Evolutionary conservation across 92 coral and sea anemone species (phyloP).

Genomic region (Heteractis magnifica): DNA sequence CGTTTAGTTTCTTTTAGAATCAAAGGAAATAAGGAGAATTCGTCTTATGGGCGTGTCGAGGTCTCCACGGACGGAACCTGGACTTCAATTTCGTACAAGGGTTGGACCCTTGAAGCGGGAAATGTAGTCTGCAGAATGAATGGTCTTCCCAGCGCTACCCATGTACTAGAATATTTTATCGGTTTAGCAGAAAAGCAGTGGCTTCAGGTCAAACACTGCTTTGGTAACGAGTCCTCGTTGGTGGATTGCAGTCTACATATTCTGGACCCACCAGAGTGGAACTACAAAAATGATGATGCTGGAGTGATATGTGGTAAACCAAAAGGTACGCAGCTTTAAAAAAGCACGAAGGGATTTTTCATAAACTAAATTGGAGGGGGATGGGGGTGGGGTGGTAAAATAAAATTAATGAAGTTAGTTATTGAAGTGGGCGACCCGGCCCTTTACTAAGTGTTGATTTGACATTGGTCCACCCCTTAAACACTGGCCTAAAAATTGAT

Average conservation of each 20-base stretch:
- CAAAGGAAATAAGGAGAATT: neutral
- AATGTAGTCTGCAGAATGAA: neutral
- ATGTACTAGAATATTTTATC: neutral
- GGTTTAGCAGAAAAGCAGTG: neutral
- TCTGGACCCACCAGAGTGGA: neutral
- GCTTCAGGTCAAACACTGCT: neutral
- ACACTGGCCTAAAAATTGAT: too few species aligned
- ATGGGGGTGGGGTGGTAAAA: too few species aligned
- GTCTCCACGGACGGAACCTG: neutral
- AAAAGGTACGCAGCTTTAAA: neutral
- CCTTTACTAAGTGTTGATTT: too few species aligned
- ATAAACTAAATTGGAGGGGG: too few species aligned
- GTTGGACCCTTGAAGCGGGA: neutral
- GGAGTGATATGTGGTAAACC: neutral
- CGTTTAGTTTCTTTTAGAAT: neutral
- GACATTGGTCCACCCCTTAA: too few species aligned
- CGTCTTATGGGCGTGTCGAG: neutral
- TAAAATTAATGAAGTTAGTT: too few species aligned
- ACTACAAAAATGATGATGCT: neutral
- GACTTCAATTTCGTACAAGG: neutral
- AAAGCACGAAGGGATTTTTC: too few species aligned
- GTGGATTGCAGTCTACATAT: neutral
- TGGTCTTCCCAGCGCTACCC: neutral
- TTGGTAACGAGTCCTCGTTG: constrained; percentile 1
- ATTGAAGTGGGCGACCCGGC: too few species aligned